Evolutionary conservation across 2,888 invertebrate genomes (phyloP).

Genomic region (Camptogramma bilineatum): DNA sequence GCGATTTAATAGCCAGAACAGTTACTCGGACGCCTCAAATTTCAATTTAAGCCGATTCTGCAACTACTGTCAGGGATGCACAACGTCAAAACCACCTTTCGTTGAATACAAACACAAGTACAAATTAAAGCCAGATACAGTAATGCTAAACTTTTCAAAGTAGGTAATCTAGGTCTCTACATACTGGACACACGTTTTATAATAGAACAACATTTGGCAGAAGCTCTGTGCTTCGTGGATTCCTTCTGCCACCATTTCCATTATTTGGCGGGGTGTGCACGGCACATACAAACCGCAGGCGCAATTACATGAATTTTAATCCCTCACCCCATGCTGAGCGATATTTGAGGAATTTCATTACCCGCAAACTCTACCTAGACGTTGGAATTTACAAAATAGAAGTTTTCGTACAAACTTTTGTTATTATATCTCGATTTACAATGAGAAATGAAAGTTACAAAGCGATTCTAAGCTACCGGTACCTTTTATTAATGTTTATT

Average conservation of each 20-base stretch:
- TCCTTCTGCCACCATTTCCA: slow-evolving; percentile 32
- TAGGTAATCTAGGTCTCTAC: neutral
- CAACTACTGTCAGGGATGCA: neutral
- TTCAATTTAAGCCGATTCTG: slow-evolving; percentile 48
- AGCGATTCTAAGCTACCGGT: slow-evolving; percentile 43
- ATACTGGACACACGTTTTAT: neutral
- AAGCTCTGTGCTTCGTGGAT: slow-evolving; percentile 9
- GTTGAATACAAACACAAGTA: no score
- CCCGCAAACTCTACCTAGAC: slow-evolving; percentile 71
- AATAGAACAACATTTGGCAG: slow-evolving; percentile 22
- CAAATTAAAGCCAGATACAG: neutral
- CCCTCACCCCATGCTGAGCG: slow-evolving; percentile 57
- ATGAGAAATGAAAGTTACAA: slow-evolving; percentile 52
- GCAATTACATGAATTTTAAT: slow-evolving; percentile 78
- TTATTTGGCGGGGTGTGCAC: slow-evolving; percentile 31
- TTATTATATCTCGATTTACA: slow-evolving; percentile 63
- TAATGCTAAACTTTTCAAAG: neutral
- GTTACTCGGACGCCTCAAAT: slow-evolving; percentile 71
- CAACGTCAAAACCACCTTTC: no score
- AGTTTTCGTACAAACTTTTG: slow-evolving; percentile 70
- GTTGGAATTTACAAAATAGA: slow-evolving; percentile 72
- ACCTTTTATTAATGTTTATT: slow-evolving; percentile 48
- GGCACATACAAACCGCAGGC: slow-evolving; percentile 55
- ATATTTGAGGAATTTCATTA: slow-evolving; percentile 84
- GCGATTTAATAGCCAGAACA: slow-evolving; percentile 68